Percentiles rank a stretch among this genome's conserved stretches.
Evolutionary conservation across 2,888 invertebrate genomes (phyloP).

Genomic region (Noctua pronuba): DNA sequence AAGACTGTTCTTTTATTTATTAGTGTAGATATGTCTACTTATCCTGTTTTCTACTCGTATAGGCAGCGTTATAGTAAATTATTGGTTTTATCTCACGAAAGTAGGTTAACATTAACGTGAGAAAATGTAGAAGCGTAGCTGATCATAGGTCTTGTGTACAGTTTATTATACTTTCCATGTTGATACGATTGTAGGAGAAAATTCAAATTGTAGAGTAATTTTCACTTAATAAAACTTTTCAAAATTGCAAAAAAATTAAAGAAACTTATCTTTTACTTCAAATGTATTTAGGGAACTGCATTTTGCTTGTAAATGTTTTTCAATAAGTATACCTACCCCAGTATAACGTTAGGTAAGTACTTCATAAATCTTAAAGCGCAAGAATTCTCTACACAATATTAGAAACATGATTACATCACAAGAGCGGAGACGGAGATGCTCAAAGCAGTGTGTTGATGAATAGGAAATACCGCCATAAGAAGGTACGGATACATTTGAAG

Average conservation of each 20-base stretch:
- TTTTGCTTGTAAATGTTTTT: neutral
- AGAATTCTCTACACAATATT: slow-evolving; percentile 2
- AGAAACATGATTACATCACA: neutral
- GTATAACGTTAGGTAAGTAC: neutral
- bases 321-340: neutral
- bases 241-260: neutral
- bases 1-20: slow-evolving; percentile 44
- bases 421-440: neutral
- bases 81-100: slow-evolving; percentile 33
- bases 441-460: slow-evolving; percentile 19
- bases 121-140: slow-evolving; percentile 41
- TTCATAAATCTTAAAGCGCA: neutral
- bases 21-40: slow-evolving; percentile 19
- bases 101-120: slow-evolving; percentile 49
- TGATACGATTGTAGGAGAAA: neutral
- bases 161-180: slow-evolving; percentile 20
- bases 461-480: neutral
- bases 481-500: neutral
- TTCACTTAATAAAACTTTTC: neutral
- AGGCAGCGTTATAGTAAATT: slow-evolving; percentile 26
- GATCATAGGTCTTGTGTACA: neutral
- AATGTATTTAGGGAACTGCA: neutral
- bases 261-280: neutral
- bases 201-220: neutral
- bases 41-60: slow-evolving; percentile 32